Evolutionary conservation across 2,888 invertebrate genomes (phyloP).

Genomic region (Melanotus villosus): DNA sequence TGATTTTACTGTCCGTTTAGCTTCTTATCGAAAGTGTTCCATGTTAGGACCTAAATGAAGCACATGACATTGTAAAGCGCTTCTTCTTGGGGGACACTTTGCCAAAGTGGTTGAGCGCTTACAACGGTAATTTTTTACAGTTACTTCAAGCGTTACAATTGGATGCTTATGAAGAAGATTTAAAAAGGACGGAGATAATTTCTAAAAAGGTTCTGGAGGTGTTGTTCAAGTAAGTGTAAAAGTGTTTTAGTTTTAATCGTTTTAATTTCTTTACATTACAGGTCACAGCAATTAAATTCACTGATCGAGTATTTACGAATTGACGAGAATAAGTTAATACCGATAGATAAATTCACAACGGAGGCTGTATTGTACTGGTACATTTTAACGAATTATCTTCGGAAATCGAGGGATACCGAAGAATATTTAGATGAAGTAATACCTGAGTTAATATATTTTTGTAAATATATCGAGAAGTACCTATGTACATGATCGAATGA

Average conservation of each 20-base stretch:
- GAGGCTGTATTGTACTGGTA: slow-evolving; percentile 78
- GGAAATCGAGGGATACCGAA: slow-evolving; percentile 56
- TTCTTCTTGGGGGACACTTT: slow-evolving; percentile 72
- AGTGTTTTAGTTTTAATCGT: not conserved
- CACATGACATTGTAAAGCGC: slow-evolving; percentile 62
- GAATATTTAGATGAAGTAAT: slow-evolving; percentile 72
- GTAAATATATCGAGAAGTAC: slow-evolving; percentile 80
- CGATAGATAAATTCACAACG: slow-evolving; percentile 69
- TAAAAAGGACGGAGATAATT: slow-evolving; percentile 33
- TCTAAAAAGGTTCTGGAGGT: slow-evolving; percentile 36
- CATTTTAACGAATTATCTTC: slow-evolving; percentile 71
- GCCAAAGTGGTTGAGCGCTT: slow-evolving; percentile 81
- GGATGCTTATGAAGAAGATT: slow-evolving; percentile 40
- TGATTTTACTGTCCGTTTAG: slow-evolving; percentile 70
- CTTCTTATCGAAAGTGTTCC: slow-evolving; percentile 69
- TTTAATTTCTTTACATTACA: slow-evolving; percentile 22
- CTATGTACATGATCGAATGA: not conserved
- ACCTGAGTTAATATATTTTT: slow-evolving; percentile 83
- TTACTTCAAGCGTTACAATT: slow-evolving; percentile 37
- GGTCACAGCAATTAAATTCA: slow-evolving; percentile 59
- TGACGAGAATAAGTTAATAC: slow-evolving; percentile 69
- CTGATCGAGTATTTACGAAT: slow-evolving; percentile 68
- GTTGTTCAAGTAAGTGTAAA: slow-evolving; percentile 64
- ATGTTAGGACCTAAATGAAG: slow-evolving; percentile 72
- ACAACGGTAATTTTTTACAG: slow-evolving; percentile 34